These are phyloP conservation scores for Decapterus maruadsi DNA, from an alignment of 2,797 vertebrate species.

Conservation along the genomic window DNA sequence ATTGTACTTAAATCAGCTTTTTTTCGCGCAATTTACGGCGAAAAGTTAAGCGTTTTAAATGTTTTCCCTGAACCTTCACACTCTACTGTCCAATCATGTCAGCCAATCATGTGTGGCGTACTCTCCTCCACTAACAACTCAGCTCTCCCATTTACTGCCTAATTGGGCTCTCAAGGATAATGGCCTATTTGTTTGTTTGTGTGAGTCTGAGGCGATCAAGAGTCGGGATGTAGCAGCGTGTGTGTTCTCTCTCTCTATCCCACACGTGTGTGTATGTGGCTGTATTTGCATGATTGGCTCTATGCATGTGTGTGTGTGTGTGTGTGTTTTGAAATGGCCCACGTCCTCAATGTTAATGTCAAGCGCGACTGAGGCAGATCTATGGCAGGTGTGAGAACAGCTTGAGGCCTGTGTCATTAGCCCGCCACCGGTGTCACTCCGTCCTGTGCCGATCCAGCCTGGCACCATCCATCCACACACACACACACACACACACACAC, in stretches of 20 bases:
- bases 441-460: conserved; percentile 69
- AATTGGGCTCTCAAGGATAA: conserved; percentile 81
- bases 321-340: conserved; percentile 40
- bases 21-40: neutral
- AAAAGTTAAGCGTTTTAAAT: conserved; percentile 24
- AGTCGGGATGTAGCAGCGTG: conserved; percentile 32
- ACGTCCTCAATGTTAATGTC: conserved; percentile 77
- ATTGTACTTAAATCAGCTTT: conserved; percentile 5
- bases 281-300: conserved; percentile 38
- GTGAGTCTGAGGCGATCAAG: conserved; percentile 33
- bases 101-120: conserved; percentile 33
- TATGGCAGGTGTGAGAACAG: conserved; percentile 82
- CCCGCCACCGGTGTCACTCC: conserved; percentile 73
- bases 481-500: conserved; percentile 52
- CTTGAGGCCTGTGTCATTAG: conserved; percentile 81
- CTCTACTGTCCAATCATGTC: conserved; percentile 28
- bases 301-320: conserved; percentile 18
- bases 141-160: conserved; percentile 68
- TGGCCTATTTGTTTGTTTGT: conserved; percentile 71
- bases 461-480: conserved; percentile 61
- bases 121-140: conserved; percentile 50
- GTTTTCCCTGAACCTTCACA: conserved; percentile 39
- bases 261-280: neutral
- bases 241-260: conserved; percentile 13
- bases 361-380: conserved; percentile 71